Evolutionary conservation across 2,888 invertebrate species (phyloP).

Genomic region (Nemurella pictetii): DNA sequence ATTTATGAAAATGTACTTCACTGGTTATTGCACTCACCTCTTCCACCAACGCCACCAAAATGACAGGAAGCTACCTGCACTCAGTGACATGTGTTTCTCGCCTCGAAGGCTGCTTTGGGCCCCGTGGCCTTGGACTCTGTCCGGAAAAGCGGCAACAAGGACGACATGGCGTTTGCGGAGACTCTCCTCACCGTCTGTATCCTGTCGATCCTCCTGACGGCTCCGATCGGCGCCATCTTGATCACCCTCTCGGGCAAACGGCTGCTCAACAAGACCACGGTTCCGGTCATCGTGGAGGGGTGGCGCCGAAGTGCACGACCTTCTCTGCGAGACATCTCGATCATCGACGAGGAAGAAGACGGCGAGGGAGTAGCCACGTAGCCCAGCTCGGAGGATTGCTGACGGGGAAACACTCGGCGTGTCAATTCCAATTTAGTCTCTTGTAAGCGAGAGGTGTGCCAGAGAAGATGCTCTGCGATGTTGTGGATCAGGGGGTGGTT

Average conservation of each 20-base stretch:
- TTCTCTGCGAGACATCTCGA: slow-evolving; percentile 83
- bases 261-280: slow-evolving; percentile 49
- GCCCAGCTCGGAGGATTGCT: too few species aligned
- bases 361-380: slow-evolving; percentile 53
- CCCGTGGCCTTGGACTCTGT: slow-evolving; percentile 75
- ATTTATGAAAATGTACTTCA: too few species aligned
- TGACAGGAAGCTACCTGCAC: too few species aligned
- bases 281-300: slow-evolving; percentile 53
- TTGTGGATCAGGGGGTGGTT: too few species aligned
- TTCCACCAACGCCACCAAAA: too few species aligned
- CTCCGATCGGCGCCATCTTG: slow-evolving; percentile 80
- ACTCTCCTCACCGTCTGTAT: slow-evolving; percentile 76
- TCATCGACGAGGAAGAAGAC: slow-evolving; percentile 81
- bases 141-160: slow-evolving; percentile 49
- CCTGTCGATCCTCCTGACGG: slow-evolving; percentile 81
- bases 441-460: background rate
- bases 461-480: too few species aligned
- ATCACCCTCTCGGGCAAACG: slow-evolving; percentile 79
- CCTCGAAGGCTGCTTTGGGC: slow-evolving; percentile 73
- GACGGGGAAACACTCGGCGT: background rate
- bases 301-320: slow-evolving; percentile 82
- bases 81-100: too few species aligned
- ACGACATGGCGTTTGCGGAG: slow-evolving; percentile 54
- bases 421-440: background rate
- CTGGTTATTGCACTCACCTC: too few species aligned